Percentiles rank a stretch among this genome's conserved stretches.
Evolutionary conservation across 2,888 invertebrate species (phyloP).

Genomic region (Leucophora obtusa): DNA sequence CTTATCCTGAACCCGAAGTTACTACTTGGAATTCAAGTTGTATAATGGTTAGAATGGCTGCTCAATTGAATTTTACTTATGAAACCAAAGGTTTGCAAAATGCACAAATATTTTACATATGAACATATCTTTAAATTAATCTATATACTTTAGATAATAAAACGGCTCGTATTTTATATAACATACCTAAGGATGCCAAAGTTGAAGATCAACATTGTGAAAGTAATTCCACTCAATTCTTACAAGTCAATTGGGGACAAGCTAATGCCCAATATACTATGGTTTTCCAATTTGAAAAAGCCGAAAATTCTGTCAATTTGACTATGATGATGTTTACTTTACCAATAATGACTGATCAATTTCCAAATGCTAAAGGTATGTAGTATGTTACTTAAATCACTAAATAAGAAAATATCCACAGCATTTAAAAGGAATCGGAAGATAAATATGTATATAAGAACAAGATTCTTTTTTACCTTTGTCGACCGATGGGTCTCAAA

Average conservation of each 20-base stretch:
- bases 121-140: slow-evolving; percentile 5
- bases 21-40: slow-evolving; percentile 83
- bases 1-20: slow-evolving; percentile 74
- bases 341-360: slow-evolving; percentile 71
- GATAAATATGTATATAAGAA: no score
- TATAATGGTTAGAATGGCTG: slow-evolving; percentile 83
- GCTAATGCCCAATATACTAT: slow-evolving; percentile 69
- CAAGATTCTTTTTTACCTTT: no score
- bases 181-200: slow-evolving; percentile 79
- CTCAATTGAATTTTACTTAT: slow-evolving; percentile 82
- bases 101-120: background rate
- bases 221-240: slow-evolving; percentile 74
- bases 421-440: no score
- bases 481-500: no score
- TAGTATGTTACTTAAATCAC: background rate
- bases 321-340: slow-evolving; percentile 71
- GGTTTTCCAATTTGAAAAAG: slow-evolving; percentile 78
- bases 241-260: slow-evolving; percentile 77
- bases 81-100: slow-evolving; percentile 71
- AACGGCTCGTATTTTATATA: slow-evolving; percentile 73
- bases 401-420: no score
- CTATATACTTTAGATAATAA: slow-evolving; percentile 70
- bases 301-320: slow-evolving; percentile 75
- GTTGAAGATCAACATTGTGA: slow-evolving; percentile 78
- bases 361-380: slow-evolving; percentile 76